Evolutionary conservation across 2,797 vertebrate species (phyloP).

Genomic region (Menidia menidia): DNA sequence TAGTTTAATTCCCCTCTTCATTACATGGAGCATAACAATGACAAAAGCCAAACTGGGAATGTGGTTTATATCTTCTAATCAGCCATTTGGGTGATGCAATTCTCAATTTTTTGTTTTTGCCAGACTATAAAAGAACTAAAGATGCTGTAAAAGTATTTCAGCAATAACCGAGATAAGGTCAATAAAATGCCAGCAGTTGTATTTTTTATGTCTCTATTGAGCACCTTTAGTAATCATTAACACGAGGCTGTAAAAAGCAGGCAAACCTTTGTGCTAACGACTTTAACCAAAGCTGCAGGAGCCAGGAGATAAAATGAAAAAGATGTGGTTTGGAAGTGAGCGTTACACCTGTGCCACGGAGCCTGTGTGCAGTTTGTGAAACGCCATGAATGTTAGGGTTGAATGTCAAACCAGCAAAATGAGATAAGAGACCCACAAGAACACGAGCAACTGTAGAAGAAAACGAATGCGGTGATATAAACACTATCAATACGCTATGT

Average conservation of each 20-base stretch:
- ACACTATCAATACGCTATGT: too few relatives aligned
- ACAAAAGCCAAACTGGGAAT: background rate
- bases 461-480: background rate
- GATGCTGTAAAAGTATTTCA: background rate
- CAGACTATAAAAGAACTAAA: background rate
- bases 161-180: background rate
- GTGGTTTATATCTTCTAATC: constrained; percentile 4
- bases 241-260: background rate
- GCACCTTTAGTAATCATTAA: constrained; percentile 7
- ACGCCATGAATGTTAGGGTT: background rate
- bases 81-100: too few relatives aligned
- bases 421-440: too few relatives aligned
- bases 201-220: background rate
- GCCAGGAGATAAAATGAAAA: background rate
- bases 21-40: background rate
- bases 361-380: background rate
- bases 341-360: background rate
- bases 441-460: too few relatives aligned
- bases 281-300: background rate
- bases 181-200: background rate
- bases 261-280: background rate
- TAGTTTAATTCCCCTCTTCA: too few relatives aligned
- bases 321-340: background rate
- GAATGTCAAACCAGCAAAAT: too few relatives aligned
- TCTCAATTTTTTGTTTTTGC: too few relatives aligned